A percentile compares a stretch with the other conserved stretches of the same genome.
These are phyloP conservation scores for Pecten maximus DNA, from an alignment of 2,888 invertebrate genomes.

Conservation along the genomic window DNA sequence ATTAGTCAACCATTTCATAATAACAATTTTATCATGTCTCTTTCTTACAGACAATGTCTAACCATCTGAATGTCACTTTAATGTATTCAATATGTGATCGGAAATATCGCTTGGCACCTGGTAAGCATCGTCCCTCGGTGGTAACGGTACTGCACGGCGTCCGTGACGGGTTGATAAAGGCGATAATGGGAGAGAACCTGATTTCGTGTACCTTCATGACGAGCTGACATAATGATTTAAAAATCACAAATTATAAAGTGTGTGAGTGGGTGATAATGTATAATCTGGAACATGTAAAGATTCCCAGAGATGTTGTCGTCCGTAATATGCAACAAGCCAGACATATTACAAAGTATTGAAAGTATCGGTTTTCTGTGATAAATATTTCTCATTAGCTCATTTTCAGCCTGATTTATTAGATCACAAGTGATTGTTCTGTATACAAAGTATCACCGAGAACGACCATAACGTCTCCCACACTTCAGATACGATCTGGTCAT, in stretches of 20 bases:
- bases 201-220: too few relatives aligned
- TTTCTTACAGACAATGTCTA: too few relatives aligned
- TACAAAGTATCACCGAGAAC: not conserved
- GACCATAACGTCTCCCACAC: not conserved
- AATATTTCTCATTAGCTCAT: not conserved
- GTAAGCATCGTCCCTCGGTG: not conserved
- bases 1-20: too few relatives aligned
- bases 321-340: not conserved
- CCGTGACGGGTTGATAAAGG: not conserved
- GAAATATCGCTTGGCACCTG: too few relatives aligned
- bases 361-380: not conserved
- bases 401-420: not conserved
- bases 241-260: too few relatives aligned
- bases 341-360: not conserved
- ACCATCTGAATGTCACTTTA: too few relatives aligned
- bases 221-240: too few relatives aligned
- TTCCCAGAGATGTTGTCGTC: not conserved
- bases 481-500: not conserved
- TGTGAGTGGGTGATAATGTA: not conserved
- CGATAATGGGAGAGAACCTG: not conserved
- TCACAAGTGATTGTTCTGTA: not conserved
- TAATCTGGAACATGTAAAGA: not conserved
- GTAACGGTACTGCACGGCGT: not conserved
- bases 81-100: too few relatives aligned
- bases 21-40: too few relatives aligned